Percentiles rank a stretch among this genome's conserved stretches.
Evolutionary conservation across 2,888 invertebrate species (phyloP).

Genomic region (Phragmatobia fuliginosa): DNA sequence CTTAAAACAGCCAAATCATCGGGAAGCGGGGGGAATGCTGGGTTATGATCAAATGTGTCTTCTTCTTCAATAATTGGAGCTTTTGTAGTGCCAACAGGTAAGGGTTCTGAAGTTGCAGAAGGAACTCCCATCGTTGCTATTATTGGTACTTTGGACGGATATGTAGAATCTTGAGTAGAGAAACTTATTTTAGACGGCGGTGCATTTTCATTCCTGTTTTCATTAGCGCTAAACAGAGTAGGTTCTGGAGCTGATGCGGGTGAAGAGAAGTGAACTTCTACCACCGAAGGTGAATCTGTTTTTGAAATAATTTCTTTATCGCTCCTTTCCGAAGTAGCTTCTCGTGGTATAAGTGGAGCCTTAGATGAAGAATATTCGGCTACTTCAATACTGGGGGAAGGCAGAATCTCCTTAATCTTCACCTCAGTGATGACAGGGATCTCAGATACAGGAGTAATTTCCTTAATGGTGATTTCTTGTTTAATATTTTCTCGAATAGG

Average conservation of each 20-base stretch:
- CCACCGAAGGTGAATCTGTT: slow-evolving; percentile 63
- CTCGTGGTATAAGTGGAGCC: slow-evolving; percentile 77
- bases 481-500: slow-evolving; percentile 65
- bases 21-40: slow-evolving; percentile 81
- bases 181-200: slow-evolving; percentile 78
- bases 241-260: slow-evolving; percentile 53
- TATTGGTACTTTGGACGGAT: slow-evolving; percentile 67
- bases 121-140: slow-evolving; percentile 65
- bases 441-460: slow-evolving; percentile 86
- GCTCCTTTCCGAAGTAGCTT: slow-evolving; percentile 74
- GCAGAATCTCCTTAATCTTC: slow-evolving; percentile 80
- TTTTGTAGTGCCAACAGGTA: slow-evolving; percentile 63
- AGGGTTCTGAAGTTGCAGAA: slow-evolving; percentile 50
- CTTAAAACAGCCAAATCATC: slow-evolving; percentile 77
- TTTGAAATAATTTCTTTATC: slow-evolving; percentile 53
- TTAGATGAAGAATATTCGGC: slow-evolving; percentile 78
- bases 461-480: slow-evolving; percentile 86
- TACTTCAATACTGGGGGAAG: slow-evolving; percentile 73
- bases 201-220: slow-evolving; percentile 57
- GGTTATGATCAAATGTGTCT: slow-evolving; percentile 77
- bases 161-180: slow-evolving; percentile 74
- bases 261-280: slow-evolving; percentile 61
- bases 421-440: slow-evolving; percentile 79
- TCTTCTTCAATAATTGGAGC: slow-evolving; percentile 76
- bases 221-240: slow-evolving; percentile 51